Base-by-base conservation (phyloP, 2,888 invertebrate genomes). In the Lasioglossum leucozonium region DNA sequence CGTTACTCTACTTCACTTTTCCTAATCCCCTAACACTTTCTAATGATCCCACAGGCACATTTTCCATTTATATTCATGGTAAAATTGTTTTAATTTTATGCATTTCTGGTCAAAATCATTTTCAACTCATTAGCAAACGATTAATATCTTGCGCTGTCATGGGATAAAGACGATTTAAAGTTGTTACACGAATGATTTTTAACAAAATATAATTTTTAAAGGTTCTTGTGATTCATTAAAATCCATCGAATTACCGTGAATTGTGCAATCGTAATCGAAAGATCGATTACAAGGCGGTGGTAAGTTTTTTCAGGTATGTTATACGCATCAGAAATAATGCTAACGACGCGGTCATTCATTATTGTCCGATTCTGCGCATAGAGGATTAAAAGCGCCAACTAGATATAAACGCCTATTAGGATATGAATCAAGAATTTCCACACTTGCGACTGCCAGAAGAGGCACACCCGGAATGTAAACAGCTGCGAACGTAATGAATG, bases 381-480 rank as follows among this genome's bases (percentile, higher is more conserved):
- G 62, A 3, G 30, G 62, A 62, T 62, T 62, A 62, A 62, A 62
- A 62, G 30, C 30, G 62, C 30, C 62, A 62, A 62, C 62, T 34
- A 62, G 62, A 62, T 62, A 62, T 62, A 62, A 62, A 62, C 62
- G 62, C 62, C 62, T 62, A 62, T 62, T 62, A 62, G 62, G 62
- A 62, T 62, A 62, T 62, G 62, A 62, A 62, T 62, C 62, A 62
- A 62, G 62, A 62, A 62, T 62, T 62, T 62, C 62, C 62, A 62
- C 62, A 62, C 62, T 62, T 62, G 62, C 62, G 30, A 62, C 18
- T 62, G 62, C 62, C 62, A 62, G 62, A 62, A 30, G 62, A 30
- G 30, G 62, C 30, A 34, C 62, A 62, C 30, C 18, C 16, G 62
- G 62, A 62, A 62, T 62, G 30, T 62, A 62, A 62, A 62, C 62